Base-by-base conservation (phyloP, 1,140 invertebrate species). In the Ruditapes philippinarum region DNA sequence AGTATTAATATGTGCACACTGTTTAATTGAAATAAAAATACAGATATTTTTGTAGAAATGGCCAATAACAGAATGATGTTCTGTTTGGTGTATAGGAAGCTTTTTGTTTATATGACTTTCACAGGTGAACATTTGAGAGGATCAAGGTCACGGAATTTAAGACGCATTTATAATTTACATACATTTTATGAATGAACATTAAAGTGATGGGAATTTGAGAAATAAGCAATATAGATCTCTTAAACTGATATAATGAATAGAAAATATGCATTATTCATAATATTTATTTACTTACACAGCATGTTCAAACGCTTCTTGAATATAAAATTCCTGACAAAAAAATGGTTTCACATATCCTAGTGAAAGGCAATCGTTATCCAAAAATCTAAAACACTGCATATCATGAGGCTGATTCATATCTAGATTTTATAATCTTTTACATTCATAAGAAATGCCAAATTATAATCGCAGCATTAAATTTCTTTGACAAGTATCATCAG, bases 101-200 rank as follows among this genome's bases (percentile, higher is more conserved):
- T n/a, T n/a, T n/a, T n/a, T n/a, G n/a, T n/a, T n/a, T n/a, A n/a
- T n/a, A n/a, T n/a, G n/a, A n/a, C n/a, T n/a, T n/a, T n/a, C n/a
- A n/a, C n/a, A n/a, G n/a, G n/a, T n/a, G n/a, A n/a, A n/a, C n/a
- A n/a, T n/a, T n/a, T n/a, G n/a, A n/a, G n/a, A n/a, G n/a, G n/a
- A n/a, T n/a, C n/a, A n/a, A n/a, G n/a, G n/a, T n/a, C n/a, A n/a
- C n/a, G n/a, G n/a, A n/a, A n/a, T n/a, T n/a, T n/a, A n/a, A n/a
- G n/a, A n/a, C n/a, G n/a, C n/a, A n/a, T n/a, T n/a, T n/a, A n/a
- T n/a, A n/a, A n/a, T 62, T 45, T 62, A n/a, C 22, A 62, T 62
- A 62, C 4, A 62, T n/a, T 62, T 62, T 62, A 62, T 62, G 57
- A 62, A 62, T 62, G 57, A 62, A 62, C n/a, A n/a, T 62, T 28